These are phyloP conservation scores for Gerris lacustris DNA, from an alignment of 2,888 invertebrate genomes.

Conservation along the genomic window DNA sequence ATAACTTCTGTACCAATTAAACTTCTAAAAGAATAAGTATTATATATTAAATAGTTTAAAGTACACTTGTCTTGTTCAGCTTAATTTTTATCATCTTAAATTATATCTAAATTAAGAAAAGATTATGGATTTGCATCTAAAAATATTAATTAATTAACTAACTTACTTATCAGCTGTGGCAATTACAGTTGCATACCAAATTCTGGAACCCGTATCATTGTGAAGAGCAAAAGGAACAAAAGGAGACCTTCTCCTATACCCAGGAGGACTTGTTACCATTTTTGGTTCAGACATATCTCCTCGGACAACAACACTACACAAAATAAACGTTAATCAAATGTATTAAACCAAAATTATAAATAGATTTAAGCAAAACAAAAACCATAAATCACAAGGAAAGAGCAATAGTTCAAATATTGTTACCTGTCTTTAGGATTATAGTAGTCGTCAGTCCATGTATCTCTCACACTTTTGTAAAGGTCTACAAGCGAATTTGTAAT, in stretches of 20 bases:
- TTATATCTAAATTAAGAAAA: too few relatives aligned
- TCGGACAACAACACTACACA: conserved; percentile 16
- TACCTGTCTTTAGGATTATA: conserved; percentile 39
- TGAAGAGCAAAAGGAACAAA: conserved; percentile 89
- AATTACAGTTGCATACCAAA: conserved; percentile 76
- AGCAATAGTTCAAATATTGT: conserved; percentile 1
- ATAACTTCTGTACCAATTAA: too few relatives aligned
- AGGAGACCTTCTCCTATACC: conserved; percentile 64
- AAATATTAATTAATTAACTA: background rate
- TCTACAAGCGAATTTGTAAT: conserved; percentile 80
- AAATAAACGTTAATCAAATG: too few relatives aligned
- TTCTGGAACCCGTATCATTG: conserved; percentile 77
- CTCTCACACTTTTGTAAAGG: conserved; percentile 63
- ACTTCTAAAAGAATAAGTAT: too few relatives aligned
- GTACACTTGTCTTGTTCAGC: too few relatives aligned
- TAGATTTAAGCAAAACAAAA: too few relatives aligned
- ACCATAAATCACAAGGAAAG: too few relatives aligned
- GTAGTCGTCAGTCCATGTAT: conserved; percentile 77
- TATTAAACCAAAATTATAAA: too few relatives aligned
- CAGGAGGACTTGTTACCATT: conserved; percentile 43
- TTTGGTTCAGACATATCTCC: conserved; percentile 33
- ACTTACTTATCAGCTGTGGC: conserved; percentile 46
- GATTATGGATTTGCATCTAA: too few relatives aligned
- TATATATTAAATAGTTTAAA: too few relatives aligned
- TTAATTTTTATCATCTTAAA: too few relatives aligned